A percentile compares a stretch with the other conserved stretches of the same genome.
Evolutionary conservation across 2,888 invertebrate species (phyloP).

Genomic region (Nycteola revayana): DNA sequence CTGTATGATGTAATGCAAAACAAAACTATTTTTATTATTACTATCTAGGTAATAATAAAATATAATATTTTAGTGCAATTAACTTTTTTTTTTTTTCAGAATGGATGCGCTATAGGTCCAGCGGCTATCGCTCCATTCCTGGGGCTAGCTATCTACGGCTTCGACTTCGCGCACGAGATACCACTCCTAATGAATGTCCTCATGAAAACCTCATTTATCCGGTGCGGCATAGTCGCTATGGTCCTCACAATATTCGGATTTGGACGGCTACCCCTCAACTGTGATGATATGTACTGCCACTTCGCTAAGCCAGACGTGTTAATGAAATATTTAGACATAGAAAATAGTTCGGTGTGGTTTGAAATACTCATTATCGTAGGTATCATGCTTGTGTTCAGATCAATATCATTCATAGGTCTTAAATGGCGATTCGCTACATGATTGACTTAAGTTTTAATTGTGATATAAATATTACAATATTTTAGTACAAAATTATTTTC

Average conservation of each 20-base stretch:
- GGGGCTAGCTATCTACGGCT: constrained; percentile 86
- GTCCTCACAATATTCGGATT: constrained; percentile 85
- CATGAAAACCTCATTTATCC: constrained; percentile 85
- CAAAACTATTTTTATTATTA: too few relatives aligned
- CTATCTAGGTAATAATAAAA: too few relatives aligned
- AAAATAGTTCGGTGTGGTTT: constrained; percentile 78
- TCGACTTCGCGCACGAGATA: constrained; percentile 85
- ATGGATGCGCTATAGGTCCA: constrained; percentile 86
- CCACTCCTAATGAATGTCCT: constrained; percentile 82
- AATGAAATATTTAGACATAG: constrained; percentile 82
- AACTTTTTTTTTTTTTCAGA: constrained; percentile 72
- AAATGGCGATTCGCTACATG: constrained; percentile 78
- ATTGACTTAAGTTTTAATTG: constrained; percentile 23
- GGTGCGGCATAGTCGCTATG: constrained; percentile 84
- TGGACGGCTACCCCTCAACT: constrained; percentile 78
- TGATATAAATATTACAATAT: constrained; percentile 26
- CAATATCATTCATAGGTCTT: constrained; percentile 81
- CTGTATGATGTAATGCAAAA: too few relatives aligned
- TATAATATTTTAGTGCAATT: too few relatives aligned
- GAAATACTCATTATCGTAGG: constrained; percentile 78
- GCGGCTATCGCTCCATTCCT: constrained; percentile 84
- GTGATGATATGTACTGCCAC: constrained; percentile 84
- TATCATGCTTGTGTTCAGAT: constrained; percentile 81
- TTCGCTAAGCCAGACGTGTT: constrained; percentile 85
- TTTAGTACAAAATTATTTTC: constrained; percentile 28